Conservation (phyloP, 2,797 vertebrate genomes). For the Strix occidentalis region DNA sequence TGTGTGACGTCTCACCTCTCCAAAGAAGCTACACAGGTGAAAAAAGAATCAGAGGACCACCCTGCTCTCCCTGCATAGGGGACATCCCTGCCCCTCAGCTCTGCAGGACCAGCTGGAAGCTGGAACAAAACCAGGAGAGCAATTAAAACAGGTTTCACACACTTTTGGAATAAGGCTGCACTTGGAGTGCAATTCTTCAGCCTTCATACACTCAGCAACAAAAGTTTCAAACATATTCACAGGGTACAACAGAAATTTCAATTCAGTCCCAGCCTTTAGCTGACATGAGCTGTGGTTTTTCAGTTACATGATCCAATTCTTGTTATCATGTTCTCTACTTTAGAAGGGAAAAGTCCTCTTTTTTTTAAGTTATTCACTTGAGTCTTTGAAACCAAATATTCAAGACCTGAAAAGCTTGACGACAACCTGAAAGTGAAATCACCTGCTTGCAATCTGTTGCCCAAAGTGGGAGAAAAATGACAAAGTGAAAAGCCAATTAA, state of each 20-base stretch:
- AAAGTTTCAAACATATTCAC: neutral
- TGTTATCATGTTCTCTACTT: neutral
- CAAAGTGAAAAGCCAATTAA: neutral
- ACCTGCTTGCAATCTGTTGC: neutral
- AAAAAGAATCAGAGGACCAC: neutral
- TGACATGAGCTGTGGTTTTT: fast-evolving
- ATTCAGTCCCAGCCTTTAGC: neutral
- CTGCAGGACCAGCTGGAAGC: neutral
- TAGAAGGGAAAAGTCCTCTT: neutral
- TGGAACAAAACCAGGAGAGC: neutral
- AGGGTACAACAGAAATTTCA: neutral
- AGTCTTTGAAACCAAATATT: neutral
- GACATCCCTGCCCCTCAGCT: neutral
- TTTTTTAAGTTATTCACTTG: neutral
- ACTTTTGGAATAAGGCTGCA: neutral
- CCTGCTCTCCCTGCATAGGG: neutral
- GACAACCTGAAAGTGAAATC: neutral
- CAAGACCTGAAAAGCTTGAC: neutral
- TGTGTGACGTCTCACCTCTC: neutral
- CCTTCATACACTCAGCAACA: neutral
- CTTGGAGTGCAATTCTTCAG: neutral
- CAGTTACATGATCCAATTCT: neutral
- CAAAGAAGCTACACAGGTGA: neutral
- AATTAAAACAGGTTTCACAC: neutral
- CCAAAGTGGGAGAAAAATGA: neutral